Evolutionary conservation across 2,797 vertebrate species (phyloP).

Genomic region (Ptychadena robeensis): DNA sequence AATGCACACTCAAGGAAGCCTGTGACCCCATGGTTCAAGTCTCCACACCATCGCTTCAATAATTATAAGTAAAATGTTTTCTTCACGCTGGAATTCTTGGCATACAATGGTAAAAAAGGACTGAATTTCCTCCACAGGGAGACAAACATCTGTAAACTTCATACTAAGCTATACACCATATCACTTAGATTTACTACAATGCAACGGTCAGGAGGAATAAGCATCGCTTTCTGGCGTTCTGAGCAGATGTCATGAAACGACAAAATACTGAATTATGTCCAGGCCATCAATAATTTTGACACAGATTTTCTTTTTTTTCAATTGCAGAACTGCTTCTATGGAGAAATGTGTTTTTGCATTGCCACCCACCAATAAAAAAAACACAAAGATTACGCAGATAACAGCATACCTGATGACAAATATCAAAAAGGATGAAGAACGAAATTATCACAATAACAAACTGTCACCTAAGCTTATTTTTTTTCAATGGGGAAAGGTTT

Average conservation of each 20-base stretch:
- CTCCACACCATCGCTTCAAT: slow-evolving; percentile 33
- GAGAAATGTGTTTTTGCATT: not conserved
- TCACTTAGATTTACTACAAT: slow-evolving; percentile 43
- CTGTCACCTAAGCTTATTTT: no score
- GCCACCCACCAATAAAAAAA: no score
- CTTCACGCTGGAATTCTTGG: slow-evolving; percentile 42
- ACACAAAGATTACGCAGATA: no score
- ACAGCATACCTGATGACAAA: no score
- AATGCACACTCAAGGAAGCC: slow-evolving; percentile 2
- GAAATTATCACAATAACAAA: no score
- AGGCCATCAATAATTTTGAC: slow-evolving; percentile 16
- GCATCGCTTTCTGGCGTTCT: slow-evolving; percentile 1
- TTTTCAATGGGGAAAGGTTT: no score
- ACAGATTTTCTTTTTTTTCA: slow-evolving; percentile 10
- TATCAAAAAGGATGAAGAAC: no score
- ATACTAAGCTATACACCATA: slow-evolving; percentile 41
- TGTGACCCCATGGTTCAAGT: slow-evolving; percentile 24
- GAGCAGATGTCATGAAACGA: slow-evolving; percentile 8
- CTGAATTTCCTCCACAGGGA: slow-evolving; percentile 35
- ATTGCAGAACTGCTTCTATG: not conserved
- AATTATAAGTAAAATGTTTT: slow-evolving; percentile 33
- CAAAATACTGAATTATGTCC: slow-evolving; percentile 20
- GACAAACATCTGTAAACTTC: slow-evolving; percentile 46
- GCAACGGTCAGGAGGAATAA: slow-evolving; percentile 23
- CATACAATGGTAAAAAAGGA: slow-evolving; percentile 24